Base-by-base conservation (phyloP, 2,888 invertebrate species). In the Erebia ligea region DNA sequence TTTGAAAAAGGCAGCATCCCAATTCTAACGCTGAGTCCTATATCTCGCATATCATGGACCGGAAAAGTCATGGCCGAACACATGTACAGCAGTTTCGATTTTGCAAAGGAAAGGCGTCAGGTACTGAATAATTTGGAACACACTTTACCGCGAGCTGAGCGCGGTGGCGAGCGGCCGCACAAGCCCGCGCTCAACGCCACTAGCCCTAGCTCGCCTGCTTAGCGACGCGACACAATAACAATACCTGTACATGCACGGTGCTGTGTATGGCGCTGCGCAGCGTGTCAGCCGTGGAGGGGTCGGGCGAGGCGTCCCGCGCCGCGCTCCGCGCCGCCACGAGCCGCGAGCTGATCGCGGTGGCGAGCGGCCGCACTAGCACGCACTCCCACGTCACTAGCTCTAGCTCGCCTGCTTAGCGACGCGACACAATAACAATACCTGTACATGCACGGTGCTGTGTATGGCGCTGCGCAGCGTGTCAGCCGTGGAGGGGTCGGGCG, bases 291-390 rank as follows among this genome's bases (percentile, higher is more conserved):
- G 95, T 94, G n/a, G 86, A 87, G 17, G 95, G 93, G 73, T 95
- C 94, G 40, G 94, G 94, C 21, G 93, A 86, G 15, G 92, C 89
- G 1, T 94, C 94, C 71, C 97, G 94, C 75, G 99, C 97, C 56
- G 96, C 96, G 72, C 96, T 95, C 68, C 99, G 96, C 6, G 97
- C 97, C 73, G 96, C 95, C 69, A 99, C 94, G 15, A 99, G 94
- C 66, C 98, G 95, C 63, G 95, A 94, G 0, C 98, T 96, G 21
- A 99, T 93, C 59, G 95, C 95, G 6, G 94, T 90, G 70, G 96
- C 95, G 57, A 99, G 90, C 0, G 97, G 96, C 69, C 95, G 95
- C 56, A 93, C 79, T 45, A 94, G 77, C 56, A 91, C 89, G 1
- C 90, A 84, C 85, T 94, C 93, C 93, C 93, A 94, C 5, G 86